Conservation (phyloP, 1,140 invertebrate species). For the Armadillidium nasatum region DNA sequence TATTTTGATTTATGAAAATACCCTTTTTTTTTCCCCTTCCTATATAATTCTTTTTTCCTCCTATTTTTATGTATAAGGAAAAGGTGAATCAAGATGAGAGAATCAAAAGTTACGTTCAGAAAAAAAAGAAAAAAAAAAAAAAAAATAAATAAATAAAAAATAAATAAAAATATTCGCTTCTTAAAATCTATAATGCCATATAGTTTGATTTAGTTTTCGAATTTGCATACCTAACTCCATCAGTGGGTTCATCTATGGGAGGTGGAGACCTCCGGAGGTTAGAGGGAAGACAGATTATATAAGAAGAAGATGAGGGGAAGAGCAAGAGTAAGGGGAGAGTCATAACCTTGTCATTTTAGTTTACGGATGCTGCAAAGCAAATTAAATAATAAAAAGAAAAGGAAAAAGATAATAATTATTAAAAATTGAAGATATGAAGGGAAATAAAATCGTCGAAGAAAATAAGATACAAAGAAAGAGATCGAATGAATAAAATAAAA, state of each 20-base stretch:
- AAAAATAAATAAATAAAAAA: too few species aligned
- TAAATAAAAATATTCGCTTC: neutral
- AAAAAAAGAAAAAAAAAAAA: too few species aligned
- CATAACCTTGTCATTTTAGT: too few species aligned
- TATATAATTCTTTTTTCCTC: neutral
- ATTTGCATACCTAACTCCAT: conserved; percentile 12
- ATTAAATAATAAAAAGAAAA: too few species aligned
- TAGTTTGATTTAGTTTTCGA: conserved; percentile 12
- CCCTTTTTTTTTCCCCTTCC: too few species aligned
- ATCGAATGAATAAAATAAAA: neutral
- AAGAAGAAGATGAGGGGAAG: neutral
- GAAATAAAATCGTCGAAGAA: too few species aligned
- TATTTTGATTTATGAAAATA: too few species aligned
- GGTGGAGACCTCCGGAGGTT: neutral
- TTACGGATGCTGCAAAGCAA: too few species aligned
- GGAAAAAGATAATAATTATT: too few species aligned
- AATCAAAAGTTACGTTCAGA: neutral
- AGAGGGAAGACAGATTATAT: neutral
- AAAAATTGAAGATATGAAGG: too few species aligned
- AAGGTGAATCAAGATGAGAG: neutral
- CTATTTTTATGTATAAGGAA: neutral
- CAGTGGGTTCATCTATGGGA: neutral
- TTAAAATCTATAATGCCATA: conserved; percentile 14
- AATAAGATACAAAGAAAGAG: too few species aligned
- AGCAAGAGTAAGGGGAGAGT: neutral